phyloP scores from a whole-genome alignment of 2,113 vertebrate species.

The Ailurus styani region DNA sequence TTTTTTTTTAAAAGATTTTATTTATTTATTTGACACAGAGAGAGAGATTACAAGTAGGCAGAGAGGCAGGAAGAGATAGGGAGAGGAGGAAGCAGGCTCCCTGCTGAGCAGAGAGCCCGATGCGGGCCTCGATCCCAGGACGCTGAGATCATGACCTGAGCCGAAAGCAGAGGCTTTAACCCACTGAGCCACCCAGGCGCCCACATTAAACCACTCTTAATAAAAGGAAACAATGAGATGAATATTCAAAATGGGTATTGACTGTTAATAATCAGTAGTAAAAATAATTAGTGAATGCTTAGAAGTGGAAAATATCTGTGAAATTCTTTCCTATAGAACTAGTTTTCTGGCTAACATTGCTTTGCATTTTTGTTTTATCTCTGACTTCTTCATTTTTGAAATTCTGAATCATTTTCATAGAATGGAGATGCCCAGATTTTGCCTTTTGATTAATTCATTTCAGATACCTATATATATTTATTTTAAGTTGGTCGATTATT shows the following conservation, averaged over 20 bases:
- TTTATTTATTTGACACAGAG: too few relatives aligned
- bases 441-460: conserved; percentile 13
- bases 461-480: background rate
- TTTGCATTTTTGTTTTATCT: background rate
- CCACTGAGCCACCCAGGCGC: too few relatives aligned
- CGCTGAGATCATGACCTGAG: too few relatives aligned
- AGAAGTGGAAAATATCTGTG: background rate
- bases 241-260: background rate
- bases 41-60: too few relatives aligned
- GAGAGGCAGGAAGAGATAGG: too few relatives aligned
- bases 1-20: too few relatives aligned
- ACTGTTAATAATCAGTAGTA: background rate
- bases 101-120: too few relatives aligned
- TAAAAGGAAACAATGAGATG: background rate
- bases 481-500: background rate
- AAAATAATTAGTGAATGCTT: background rate
- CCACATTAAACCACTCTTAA: background rate
- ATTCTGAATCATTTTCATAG: conserved; percentile 41
- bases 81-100: too few relatives aligned
- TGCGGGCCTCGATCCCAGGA: too few relatives aligned
- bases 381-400: conserved; percentile 29
- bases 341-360: background rate
- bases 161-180: too few relatives aligned
- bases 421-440: background rate
- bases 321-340: background rate